Conservation (phyloP, 2,113 vertebrate species). For the Rutilus rutilus region DNA sequence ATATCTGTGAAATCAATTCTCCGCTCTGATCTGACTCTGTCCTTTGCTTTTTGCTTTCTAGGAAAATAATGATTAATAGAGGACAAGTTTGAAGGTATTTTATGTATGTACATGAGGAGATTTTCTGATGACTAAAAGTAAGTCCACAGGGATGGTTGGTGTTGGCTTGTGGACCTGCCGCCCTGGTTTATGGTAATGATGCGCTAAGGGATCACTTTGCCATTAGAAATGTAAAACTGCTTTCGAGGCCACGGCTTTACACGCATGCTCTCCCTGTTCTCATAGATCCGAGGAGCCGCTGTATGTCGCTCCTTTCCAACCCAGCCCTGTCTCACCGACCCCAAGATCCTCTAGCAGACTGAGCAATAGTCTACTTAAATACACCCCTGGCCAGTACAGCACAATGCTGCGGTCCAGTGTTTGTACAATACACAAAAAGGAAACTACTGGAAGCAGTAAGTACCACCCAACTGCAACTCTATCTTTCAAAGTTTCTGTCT, state of each 20-base stretch:
- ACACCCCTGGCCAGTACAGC: constrained; percentile 74
- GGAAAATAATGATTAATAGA: constrained; percentile 99
- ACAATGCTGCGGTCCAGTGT: constrained; percentile 61
- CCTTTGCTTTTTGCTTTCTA: constrained; percentile 78
- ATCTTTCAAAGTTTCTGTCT: constrained; percentile 45
- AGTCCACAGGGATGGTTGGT: constrained; percentile 85
- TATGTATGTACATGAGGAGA: constrained; percentile 83
- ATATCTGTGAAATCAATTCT: constrained; percentile 27
- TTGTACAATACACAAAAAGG: too few relatives aligned
- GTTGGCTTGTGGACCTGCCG: constrained; percentile 88
- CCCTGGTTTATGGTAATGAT: too few relatives aligned
- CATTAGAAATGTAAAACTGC: constrained; percentile 48
- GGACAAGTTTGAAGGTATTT: constrained; percentile 92
- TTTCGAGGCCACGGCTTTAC: constrained; percentile 12
- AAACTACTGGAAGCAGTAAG: too few relatives aligned
- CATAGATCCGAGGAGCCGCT: constrained; percentile 38
- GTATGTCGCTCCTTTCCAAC: constrained; percentile 37
- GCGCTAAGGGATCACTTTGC: not conserved
- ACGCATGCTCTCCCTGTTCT: not conserved
- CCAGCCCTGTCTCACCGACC: constrained; percentile 47
- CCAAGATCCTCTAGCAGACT: constrained; percentile 71
- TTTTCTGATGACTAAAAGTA: constrained; percentile 56
- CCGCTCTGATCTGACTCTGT: constrained; percentile 65
- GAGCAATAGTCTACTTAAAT: constrained; percentile 73
- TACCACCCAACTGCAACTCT: constrained; percentile 31